phyloP scores from a whole-genome alignment of 2,113 vertebrate species.

The Erythrocercus mccallii region DNA sequence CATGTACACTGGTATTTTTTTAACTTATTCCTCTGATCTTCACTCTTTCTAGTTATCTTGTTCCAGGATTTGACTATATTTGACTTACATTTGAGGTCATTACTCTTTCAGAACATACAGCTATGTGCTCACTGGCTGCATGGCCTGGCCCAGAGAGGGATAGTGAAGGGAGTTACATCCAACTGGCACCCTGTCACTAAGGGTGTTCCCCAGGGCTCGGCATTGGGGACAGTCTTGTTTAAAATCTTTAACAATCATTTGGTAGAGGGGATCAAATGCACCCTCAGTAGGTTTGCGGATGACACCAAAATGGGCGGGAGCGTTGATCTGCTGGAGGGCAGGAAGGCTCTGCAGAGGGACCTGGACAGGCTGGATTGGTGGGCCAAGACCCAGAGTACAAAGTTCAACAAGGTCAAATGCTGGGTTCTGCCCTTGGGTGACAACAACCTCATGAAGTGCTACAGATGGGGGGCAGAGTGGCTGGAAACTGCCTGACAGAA shows the following conservation, averaged over 20 bases:
- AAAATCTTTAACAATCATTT: background rate
- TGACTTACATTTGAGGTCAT: background rate
- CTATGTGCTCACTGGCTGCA: background rate
- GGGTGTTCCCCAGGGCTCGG: background rate
- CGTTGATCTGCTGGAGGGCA: background rate
- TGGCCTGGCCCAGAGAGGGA: background rate
- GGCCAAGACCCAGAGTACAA: background rate
- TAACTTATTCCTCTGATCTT: background rate
- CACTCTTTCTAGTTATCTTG: background rate
- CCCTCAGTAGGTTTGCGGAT: background rate
- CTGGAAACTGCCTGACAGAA: background rate
- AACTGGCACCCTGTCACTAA: fast-evolving
- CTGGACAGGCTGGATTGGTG: background rate
- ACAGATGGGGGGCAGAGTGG: background rate
- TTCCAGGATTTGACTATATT: background rate
- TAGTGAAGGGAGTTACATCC: background rate
- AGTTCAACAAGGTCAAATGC: background rate
- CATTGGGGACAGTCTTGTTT: fast-evolving
- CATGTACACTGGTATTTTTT: background rate
- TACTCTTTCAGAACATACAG: background rate
- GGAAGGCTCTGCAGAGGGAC: background rate
- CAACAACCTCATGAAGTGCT: background rate
- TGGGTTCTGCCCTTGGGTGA: fast-evolving
- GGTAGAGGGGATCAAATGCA: fast-evolving
- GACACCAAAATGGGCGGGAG: fast-evolving